Percentiles rank a stretch among this genome's conserved stretches.
Conservation (phyloP, 2,113 vertebrate species). For the Nothoprocta pentlandii region DNA sequence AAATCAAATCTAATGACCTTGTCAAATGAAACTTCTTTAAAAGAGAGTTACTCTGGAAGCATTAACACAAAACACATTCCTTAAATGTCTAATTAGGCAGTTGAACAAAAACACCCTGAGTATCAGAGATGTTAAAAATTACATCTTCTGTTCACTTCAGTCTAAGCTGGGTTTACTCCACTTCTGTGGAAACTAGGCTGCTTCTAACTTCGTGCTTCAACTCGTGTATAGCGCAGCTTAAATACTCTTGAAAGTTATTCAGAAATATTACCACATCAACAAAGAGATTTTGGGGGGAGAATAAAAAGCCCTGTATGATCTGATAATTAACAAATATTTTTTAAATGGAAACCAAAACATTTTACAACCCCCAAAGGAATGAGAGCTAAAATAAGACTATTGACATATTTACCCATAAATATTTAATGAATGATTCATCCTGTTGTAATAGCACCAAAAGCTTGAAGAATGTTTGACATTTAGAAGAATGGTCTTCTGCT, state of each 20-base stretch:
- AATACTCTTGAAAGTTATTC: background rate
- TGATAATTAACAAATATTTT: background rate
- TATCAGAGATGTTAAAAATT: background rate
- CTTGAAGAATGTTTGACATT: constrained; percentile 36
- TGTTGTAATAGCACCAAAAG: constrained; percentile 43
- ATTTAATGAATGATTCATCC: constrained; percentile 53
- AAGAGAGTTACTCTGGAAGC: background rate
- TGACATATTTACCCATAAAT: constrained; percentile 56
- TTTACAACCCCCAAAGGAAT: background rate
- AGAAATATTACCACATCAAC: background rate
- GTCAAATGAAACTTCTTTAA: background rate
- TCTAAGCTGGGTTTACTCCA: background rate
- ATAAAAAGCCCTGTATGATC: background rate
- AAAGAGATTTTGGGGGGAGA: background rate
- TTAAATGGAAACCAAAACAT: background rate
- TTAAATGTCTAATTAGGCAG: background rate
- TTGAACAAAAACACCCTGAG: background rate
- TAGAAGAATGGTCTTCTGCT: constrained; percentile 34
- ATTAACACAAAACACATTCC: background rate
- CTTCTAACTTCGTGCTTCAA: background rate
- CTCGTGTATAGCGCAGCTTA: background rate
- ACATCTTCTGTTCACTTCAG: background rate
- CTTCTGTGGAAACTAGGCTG: background rate
- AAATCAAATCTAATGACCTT: constrained; percentile 25
- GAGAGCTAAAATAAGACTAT: constrained; percentile 35